Conservation (phyloP, 2,797 vertebrate species). For the Buceros bicornis region DNA sequence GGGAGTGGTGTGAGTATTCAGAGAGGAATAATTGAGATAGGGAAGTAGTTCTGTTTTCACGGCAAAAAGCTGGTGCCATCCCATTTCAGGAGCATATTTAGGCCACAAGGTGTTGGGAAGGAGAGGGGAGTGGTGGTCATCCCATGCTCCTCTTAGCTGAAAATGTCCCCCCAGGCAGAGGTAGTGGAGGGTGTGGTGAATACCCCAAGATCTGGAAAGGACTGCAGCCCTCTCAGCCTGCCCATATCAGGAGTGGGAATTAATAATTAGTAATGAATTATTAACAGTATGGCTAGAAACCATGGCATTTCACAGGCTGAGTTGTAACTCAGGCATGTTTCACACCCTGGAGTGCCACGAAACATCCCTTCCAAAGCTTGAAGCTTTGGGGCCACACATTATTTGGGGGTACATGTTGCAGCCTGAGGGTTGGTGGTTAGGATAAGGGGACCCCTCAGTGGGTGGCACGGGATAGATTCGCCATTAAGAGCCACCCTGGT, state of each 20-base stretch:
- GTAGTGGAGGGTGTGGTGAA: neutral
- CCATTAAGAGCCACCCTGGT: neutral
- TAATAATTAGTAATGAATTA: neutral
- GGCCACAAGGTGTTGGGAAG: no score
- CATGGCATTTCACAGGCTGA: neutral
- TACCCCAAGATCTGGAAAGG: neutral
- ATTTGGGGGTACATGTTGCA: neutral
- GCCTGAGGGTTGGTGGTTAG: neutral
- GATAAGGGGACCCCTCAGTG: rapidly evolving
- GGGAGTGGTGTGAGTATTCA: neutral
- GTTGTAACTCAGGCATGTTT: neutral
- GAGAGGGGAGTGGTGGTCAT: neutral
- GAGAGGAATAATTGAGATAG: neutral
- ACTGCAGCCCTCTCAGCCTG: neutral
- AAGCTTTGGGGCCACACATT: neutral
- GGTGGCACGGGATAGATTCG: neutral
- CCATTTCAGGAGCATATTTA: neutral
- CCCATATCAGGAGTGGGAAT: neutral
- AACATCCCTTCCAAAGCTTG: neutral
- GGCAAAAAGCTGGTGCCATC: neutral
- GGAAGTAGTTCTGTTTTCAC: neutral
- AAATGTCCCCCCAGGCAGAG: neutral
- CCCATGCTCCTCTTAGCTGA: neutral
- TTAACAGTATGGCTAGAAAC: neutral
- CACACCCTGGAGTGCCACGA: neutral